A percentile compares a stretch with the other conserved stretches of the same genome.
phyloP scores from a whole-genome alignment of 2,888 invertebrate species.

The Venusia cambrica region DNA sequence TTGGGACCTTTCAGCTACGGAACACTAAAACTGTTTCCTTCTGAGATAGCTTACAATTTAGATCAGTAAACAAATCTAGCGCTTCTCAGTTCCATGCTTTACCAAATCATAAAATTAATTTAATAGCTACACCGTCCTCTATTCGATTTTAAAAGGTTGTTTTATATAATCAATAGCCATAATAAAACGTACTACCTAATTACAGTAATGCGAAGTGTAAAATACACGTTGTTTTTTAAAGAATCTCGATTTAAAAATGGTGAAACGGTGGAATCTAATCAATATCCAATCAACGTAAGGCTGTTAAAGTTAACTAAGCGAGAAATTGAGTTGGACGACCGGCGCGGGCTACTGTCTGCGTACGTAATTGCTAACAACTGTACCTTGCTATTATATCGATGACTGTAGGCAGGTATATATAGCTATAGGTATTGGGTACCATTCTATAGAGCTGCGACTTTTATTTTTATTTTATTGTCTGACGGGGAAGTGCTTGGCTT shows the following conservation, averaged over 20 bases:
- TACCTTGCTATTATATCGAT: conserved; percentile 1
- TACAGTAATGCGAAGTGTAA: conserved; percentile 74
- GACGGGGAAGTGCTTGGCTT: no score
- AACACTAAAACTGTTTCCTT: no score
- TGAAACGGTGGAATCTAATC: conserved; percentile 73
- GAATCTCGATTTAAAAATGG: conserved; percentile 64
- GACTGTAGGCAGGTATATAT: no score
- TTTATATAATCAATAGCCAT: conserved; percentile 69
- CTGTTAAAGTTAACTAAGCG: conserved; percentile 79
- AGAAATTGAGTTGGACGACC: conserved; percentile 68
- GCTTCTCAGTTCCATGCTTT: no score
- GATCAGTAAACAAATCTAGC: no score
- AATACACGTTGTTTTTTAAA: conserved; percentile 69
- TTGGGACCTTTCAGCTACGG: no score
- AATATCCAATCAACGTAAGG: conserved; percentile 74
- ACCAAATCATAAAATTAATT: conserved; percentile 21
- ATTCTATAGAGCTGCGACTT: no score
- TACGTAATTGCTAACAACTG: conserved; percentile 15
- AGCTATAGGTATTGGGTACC: no score
- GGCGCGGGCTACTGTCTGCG: conserved; percentile 38
- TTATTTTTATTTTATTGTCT: no score
- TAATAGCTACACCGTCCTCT: conserved; percentile 21
- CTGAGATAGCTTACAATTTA: no score
- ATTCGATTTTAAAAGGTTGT: conserved; percentile 49
- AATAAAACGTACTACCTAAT: conserved; percentile 70